A percentile compares a stretch with the other conserved stretches of the same genome.
Conservation (phyloP, 1,140 invertebrate species). For the Eupristina koningsbergeri region DNA sequence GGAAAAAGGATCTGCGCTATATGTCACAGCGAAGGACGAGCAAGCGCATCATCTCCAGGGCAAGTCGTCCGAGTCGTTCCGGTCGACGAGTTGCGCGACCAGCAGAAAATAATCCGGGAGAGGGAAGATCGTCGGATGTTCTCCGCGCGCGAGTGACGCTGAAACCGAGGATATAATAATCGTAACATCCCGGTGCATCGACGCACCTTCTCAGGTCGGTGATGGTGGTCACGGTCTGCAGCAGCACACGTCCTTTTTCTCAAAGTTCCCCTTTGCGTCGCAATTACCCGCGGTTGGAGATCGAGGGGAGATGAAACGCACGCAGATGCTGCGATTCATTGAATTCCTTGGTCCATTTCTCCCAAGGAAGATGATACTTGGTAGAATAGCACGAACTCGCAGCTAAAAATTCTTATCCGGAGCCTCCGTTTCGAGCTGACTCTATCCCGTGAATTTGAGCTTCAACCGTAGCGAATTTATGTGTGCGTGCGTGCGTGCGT, state of each 20-base stretch:
- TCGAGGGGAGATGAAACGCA: no score
- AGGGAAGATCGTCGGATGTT: not conserved
- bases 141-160: constrained; percentile 1
- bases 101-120: not conserved
- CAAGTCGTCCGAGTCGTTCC: not conserved
- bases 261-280: not conserved
- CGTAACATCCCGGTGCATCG: constrained; percentile 3
- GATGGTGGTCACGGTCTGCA: no score
- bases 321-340: no score
- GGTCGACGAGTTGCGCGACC: constrained; percentile 5
- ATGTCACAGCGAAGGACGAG: not conserved
- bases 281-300: not conserved
- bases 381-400: no score
- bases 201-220: not conserved
- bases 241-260: not conserved
- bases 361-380: no score
- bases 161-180: constrained; percentile 18
- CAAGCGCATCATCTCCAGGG: not conserved
- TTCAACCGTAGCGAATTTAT: not conserved
- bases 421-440: no score
- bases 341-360: no score
- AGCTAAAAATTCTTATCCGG: no score
- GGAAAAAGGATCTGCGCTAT: not conserved
- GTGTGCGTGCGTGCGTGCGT: no score
- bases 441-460: no score